Evolutionary conservation across 2,113 vertebrate genomes (phyloP), one percentile per base, ranked within the genome.

Genomic region (Camarhynchus parvulus): DNA sequence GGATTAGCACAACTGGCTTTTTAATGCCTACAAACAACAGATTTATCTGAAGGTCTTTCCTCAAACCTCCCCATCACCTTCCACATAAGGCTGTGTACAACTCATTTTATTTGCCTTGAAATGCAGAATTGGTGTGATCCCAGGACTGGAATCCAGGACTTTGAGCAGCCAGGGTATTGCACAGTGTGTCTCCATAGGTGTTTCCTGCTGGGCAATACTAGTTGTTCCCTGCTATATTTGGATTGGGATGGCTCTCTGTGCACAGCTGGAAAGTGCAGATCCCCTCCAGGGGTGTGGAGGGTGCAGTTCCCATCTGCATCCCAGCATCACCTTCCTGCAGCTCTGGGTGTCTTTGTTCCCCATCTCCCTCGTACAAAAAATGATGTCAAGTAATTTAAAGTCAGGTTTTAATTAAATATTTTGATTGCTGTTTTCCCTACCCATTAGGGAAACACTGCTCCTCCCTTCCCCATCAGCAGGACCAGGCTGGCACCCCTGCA

Each of bases 1-100:
- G 90, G 87, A 87, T 87, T 87, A 87, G 92, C 78, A 68, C 87
- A 85, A 79, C 62, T 67, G 74, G 52, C 66, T 87, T 82, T 79
- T 75, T 78, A 90, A 78, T 81, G 69, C 93, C 81, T 77, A 39
- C 42, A 28, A 74, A 86, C 55, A 77, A 10, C 74, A 46, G 77
- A 37, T 64, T 92, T 63, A 68, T 56, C 88, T 70, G n/a, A 42
- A 95, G 47, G 72, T 55, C 52, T 92, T 41, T 52, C 44, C 77
- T 82, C 64, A 68, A 30, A 37, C 33, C 28, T 55, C 5, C 39
- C 25, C 59, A 3, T 17, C 62, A 74, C 20, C 68, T 83, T 79
- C 49, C 2, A 7, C 23, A 9, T 28, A 28, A 62, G 73, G 49
- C 83, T 83, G 22, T 2, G 11, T 53, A 11, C 35, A 63, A 9